Percentiles rank a stretch among this genome's conserved stretches.
Conservation (phyloP, 1,140 invertebrate species). For the Pristionchus pacificus region DNA sequence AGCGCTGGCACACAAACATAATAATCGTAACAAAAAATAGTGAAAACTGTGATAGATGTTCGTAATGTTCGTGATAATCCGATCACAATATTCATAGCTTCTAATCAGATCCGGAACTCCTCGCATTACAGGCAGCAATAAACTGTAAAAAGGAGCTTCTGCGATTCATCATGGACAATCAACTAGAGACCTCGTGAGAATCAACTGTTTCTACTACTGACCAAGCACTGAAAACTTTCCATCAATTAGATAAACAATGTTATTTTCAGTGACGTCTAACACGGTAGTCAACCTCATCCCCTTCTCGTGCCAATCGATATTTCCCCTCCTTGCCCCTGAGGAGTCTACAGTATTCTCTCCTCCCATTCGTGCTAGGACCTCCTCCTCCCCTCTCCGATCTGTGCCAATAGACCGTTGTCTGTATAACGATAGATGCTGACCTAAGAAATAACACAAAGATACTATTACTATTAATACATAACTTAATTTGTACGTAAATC, state of each 20-base stretch:
- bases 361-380: background rate
- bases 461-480: no score
- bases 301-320: background rate
- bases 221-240: background rate
- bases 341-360: background rate
- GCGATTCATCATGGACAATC: background rate
- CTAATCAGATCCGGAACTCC: background rate
- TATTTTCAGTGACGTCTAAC: background rate
- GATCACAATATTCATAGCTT: no score
- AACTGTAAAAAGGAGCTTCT: background rate
- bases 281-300: background rate
- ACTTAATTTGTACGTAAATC: no score
- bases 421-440: no score
- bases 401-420: no score
- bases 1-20: no score
- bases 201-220: background rate
- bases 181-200: background rate
- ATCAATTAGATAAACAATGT: background rate
- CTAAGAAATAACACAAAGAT: no score
- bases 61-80: no score
- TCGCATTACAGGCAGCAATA: background rate
- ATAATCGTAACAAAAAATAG: no score
- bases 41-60: no score
- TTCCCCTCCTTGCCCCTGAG: background rate
- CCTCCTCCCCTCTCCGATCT: background rate